phyloP scores from a whole-genome alignment of 35 echinoderm and acorn worm genomes.

The Chiridota heheva region DNA sequence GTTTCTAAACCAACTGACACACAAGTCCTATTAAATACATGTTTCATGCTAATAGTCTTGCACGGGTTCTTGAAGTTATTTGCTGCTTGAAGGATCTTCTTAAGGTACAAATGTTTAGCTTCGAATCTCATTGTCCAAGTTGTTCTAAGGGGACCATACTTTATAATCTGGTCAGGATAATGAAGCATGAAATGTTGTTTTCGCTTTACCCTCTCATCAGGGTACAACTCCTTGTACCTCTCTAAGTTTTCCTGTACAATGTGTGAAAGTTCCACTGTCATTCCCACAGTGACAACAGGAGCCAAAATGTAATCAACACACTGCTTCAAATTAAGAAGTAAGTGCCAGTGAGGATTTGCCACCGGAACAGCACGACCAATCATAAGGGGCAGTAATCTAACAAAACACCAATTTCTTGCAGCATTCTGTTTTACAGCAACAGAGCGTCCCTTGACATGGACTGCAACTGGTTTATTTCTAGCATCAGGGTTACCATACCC shows the following conservation, averaged over 20 bases:
- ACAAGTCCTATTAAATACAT: constrained; percentile 17
- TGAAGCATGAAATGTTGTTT: constrained; percentile 50
- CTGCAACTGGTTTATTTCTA: constrained; percentile 46
- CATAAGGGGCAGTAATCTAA: constrained; percentile 23
- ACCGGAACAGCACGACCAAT: constrained; percentile 7
- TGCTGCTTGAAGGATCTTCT: constrained; percentile 2
- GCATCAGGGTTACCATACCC: background rate
- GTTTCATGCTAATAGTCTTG: constrained; percentile 17
- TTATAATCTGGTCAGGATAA: constrained; percentile 41
- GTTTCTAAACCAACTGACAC: background rate
- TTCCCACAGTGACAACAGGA: background rate
- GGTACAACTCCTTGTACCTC: constrained; percentile 9
- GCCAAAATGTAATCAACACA: constrained; percentile 30
- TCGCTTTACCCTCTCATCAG: constrained; percentile 28
- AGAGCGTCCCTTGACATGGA: constrained; percentile 19
- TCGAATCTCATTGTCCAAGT: constrained; percentile 50
- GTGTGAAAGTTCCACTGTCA: constrained; percentile 10
- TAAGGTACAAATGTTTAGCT: constrained; percentile 42
- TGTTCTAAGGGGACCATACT: constrained; percentile 39
- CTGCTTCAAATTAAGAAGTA: constrained; percentile 32
- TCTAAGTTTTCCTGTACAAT: constrained; percentile 22
- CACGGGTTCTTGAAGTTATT: constrained; percentile 47
- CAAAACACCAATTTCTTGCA: constrained; percentile 45
- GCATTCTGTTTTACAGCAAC: constrained; percentile 33
- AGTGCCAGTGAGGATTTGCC: background rate